phyloP scores from a whole-genome alignment of 2,113 vertebrate species.

The Centropus unirufus region DNA sequence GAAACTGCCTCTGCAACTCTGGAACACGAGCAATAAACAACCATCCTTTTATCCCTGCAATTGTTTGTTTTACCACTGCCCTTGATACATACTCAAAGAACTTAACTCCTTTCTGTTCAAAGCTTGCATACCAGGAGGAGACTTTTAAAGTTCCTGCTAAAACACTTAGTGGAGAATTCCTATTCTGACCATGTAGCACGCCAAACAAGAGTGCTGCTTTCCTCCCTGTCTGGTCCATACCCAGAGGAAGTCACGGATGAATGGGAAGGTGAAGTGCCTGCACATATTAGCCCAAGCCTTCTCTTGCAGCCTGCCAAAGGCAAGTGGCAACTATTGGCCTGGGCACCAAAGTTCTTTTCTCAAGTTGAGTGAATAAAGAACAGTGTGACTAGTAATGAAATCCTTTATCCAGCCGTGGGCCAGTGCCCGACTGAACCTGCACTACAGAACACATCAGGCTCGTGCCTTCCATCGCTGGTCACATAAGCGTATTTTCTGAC shows the following conservation, averaged over 20 bases:
- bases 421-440: neutral
- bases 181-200: neutral
- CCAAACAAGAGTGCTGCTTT: neutral
- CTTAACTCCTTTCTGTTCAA: neutral
- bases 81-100: neutral
- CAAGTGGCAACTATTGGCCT: neutral
- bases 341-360: neutral
- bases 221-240: neutral
- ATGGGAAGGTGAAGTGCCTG: neutral
- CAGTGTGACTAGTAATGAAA: neutral
- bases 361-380: neutral
- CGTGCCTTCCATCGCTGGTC: neutral
- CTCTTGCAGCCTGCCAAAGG: neutral
- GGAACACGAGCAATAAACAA: neutral
- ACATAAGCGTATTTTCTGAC: neutral
- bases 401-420: neutral
- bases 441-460: rapidly evolving
- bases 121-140: neutral
- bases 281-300: neutral
- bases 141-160: neutral
- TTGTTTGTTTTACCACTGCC: neutral
- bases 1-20: neutral
- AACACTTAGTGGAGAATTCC: neutral
- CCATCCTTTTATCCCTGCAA: neutral
- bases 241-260: neutral